phyloP scores from a whole-genome alignment of 2,113 vertebrate genomes.

The Passer montanus region DNA sequence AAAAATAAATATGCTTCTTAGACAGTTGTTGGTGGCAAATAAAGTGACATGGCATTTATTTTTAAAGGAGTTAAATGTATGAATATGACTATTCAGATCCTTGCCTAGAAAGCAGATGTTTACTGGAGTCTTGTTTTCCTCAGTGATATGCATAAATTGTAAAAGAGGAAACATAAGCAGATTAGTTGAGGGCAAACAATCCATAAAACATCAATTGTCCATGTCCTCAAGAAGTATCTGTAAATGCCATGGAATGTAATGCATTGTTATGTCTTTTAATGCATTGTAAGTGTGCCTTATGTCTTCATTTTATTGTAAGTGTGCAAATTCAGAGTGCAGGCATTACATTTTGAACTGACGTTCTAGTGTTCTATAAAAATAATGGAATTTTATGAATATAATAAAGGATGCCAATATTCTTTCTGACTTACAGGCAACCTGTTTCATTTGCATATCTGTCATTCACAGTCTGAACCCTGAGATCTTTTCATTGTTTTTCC shows the following conservation, averaged over 20 bases:
- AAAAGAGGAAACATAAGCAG: slow-evolving; percentile 6
- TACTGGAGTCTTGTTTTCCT: not conserved
- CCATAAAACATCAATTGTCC: not conserved
- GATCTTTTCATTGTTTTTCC: slow-evolving; percentile 46
- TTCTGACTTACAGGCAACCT: slow-evolving; percentile 36
- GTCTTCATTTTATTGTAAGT: not conserved
- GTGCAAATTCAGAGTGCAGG: not conserved
- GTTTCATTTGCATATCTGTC: slow-evolving; percentile 48
- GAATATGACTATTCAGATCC: not conserved
- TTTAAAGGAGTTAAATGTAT: slow-evolving; percentile 19
- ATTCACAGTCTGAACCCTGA: slow-evolving; percentile 57
- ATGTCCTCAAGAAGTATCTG: not conserved
- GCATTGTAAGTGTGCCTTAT: not conserved
- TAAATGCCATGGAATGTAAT: not conserved
- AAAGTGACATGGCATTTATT: slow-evolving; percentile 34
- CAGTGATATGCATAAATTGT: not conserved
- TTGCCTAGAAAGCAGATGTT: not conserved
- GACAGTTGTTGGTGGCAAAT: not conserved
- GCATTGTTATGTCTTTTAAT: not conserved
- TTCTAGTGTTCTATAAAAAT: slow-evolving; percentile 30
- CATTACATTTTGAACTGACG: not conserved
- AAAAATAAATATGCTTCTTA: not conserved
- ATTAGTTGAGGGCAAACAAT: slow-evolving; percentile 1
- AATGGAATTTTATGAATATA: not conserved
- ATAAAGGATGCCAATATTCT: slow-evolving; percentile 21